Base-by-base conservation (phyloP, 2,797 vertebrate species). In the Synaphobranchus kaupii region DNA sequence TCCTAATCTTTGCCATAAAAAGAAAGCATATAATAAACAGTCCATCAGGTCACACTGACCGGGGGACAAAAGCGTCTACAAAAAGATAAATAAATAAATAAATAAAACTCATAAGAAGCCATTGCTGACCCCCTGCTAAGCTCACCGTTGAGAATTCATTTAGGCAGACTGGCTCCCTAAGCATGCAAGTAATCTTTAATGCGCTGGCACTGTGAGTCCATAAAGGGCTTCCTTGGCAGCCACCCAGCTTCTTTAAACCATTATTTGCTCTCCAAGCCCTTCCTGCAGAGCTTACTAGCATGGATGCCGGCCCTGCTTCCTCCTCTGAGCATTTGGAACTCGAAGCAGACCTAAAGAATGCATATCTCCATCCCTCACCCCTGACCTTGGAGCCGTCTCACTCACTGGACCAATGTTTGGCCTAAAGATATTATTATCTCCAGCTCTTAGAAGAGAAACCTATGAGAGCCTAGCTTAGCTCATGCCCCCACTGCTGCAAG, bases 191-290 rank as follows among this genome's bases (percentile, higher is more conserved):
- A 48, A 85, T 85, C 56, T 50, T 87, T 87, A 56, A 85, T 60
- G 63, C 83, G 58, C 87, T 87, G 83, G 83, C 83, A 87, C 68
- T 47, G 25, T 47, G 48, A 87, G 66, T 84, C 66, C 86, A 76
- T 54, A 34, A 84, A 56, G 66, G 48, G 6, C 52, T 68, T 50
- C 66, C 71, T 66, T 85, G 87, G 87, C 87, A 81, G 44, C 20
- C 83, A 76, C 39, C 22, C 83, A 60, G 68, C 56, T 60, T 44
- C 56, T 80, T 25, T 78, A 34, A 81, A 71, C 84, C 25, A 68
- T 85, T 83, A 78, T 88, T 34, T 88, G 76, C 78, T 73, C 31
- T 50, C 84, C 83, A 84, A 82, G 25, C 58, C 71, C 34, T 85
- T 85, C 87, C 84, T 71, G 54, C 0, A 5, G 73, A 81, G 15